phyloP scores from a whole-genome alignment of 2,888 invertebrate genomes.

The Agrenia bidenticulata region DNA sequence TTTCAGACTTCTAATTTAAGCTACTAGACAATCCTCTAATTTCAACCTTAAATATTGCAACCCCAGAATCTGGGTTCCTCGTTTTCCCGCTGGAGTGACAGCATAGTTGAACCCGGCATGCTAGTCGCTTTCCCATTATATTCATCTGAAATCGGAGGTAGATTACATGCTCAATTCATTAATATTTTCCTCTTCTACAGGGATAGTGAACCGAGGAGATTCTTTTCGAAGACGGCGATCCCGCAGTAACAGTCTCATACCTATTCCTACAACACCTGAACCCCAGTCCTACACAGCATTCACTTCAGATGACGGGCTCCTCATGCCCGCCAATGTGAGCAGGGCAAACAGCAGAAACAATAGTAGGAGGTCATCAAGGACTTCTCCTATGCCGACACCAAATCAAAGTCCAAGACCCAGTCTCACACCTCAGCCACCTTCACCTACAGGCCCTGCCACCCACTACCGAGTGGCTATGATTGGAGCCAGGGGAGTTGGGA shows the following conservation, averaged over 20 bases:
- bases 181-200: conserved; percentile 58
- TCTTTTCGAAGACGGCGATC: conserved; percentile 84
- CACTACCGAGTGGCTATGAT: conserved; percentile 72
- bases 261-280: conserved; percentile 59
- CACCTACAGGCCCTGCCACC: conserved; percentile 53
- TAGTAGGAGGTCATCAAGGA: conserved; percentile 16
- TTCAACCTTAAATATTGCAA: too few species aligned
- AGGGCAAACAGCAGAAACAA: conserved; percentile 13
- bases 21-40: too few species aligned
- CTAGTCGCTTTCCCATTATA: too few species aligned
- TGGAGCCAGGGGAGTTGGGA: conserved; percentile 78
- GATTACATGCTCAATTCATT: too few species aligned
- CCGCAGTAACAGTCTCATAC: conserved; percentile 73
- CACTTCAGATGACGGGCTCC: conserved; percentile 51
- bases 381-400: conserved; percentile 55
- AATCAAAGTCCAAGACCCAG: conserved; percentile 57
- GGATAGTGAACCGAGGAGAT: conserved; percentile 90
- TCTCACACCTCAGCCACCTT: conserved; percentile 34
- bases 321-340: conserved; percentile 38
- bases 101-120: too few species aligned
- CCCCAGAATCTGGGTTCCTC: too few species aligned
- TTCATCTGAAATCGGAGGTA: too few species aligned
- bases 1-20: too few species aligned
- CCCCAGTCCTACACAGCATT: conserved; percentile 34
- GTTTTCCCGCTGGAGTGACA: too few species aligned